A percentile compares a stretch with the other conserved stretches of the same genome.
phyloP scores from a whole-genome alignment of 2,797 vertebrate genomes.

The Myotis daubentonii region DNA sequence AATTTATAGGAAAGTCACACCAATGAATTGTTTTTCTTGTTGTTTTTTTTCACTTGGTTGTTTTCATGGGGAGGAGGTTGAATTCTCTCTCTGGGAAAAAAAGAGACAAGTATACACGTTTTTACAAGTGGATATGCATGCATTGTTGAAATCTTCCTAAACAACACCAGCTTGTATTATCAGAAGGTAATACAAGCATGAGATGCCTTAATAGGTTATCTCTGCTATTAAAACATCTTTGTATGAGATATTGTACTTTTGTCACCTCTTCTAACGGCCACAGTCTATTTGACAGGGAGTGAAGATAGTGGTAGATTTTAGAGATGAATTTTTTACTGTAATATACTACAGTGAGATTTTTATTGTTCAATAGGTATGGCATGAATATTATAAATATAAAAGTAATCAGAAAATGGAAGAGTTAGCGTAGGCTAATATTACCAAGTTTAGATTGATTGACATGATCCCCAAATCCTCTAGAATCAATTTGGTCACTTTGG shows the following conservation, averaged over 20 bases:
- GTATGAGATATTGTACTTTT: background rate
- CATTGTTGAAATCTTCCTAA: background rate
- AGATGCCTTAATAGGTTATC: background rate
- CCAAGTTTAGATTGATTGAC: background rate
- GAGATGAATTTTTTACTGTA: background rate
- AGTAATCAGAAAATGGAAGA: background rate
- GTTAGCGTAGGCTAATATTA: background rate
- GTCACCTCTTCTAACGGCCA: background rate
- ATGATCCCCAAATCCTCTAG: background rate
- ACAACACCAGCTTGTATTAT: background rate
- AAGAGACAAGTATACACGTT: background rate
- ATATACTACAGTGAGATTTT: background rate
- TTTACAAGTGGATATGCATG: background rate
- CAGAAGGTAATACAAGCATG: background rate
- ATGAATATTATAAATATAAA: constrained; percentile 4
- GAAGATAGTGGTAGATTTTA: constrained; percentile 14
- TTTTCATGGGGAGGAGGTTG: background rate
- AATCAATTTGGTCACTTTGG: constrained; percentile 23
- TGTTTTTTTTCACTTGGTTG: background rate
- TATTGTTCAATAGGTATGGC: background rate
- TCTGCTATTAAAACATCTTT: background rate
- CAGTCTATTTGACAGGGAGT: background rate
- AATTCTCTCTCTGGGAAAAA: background rate
- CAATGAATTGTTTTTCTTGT: background rate
- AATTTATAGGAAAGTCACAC: background rate